Conservation (phyloP, 2,888 invertebrate species). For the Danaus chrysippus region DNA sequence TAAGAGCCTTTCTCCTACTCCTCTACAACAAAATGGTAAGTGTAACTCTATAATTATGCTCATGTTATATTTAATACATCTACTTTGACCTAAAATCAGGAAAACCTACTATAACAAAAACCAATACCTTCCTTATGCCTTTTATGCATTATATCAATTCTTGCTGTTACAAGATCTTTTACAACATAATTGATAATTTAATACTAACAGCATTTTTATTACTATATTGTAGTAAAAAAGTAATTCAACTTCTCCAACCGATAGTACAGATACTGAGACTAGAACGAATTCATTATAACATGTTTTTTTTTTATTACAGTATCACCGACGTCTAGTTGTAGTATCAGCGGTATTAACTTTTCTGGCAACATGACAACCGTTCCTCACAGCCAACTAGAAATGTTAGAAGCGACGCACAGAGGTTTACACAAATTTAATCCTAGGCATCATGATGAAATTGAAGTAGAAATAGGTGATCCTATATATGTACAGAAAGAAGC, state of each 20-base stretch:
- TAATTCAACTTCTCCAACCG: too few relatives aligned
- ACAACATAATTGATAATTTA: too few relatives aligned
- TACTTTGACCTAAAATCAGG: too few relatives aligned
- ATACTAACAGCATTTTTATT: too few relatives aligned
- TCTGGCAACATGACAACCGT: slow-evolving; percentile 83
- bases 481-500: slow-evolving; percentile 97
- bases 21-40: slow-evolving; percentile 75
- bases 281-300: too few relatives aligned
- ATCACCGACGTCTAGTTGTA: slow-evolving; percentile 80
- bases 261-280: too few relatives aligned
- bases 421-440: slow-evolving; percentile 98
- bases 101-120: too few relatives aligned
- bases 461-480: slow-evolving; percentile 98
- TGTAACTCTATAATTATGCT: slow-evolving; percentile 7
- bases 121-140: too few relatives aligned
- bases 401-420: slow-evolving; percentile 96
- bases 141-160: too few relatives aligned
- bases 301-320: slow-evolving; percentile 50
- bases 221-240: too few relatives aligned
- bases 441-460: slow-evolving; percentile 96
- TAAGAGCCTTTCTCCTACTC: slow-evolving; percentile 89
- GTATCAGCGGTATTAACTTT: slow-evolving; percentile 75
- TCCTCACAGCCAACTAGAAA: slow-evolving; percentile 88
- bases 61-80: too few relatives aligned
- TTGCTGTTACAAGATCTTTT: too few relatives aligned